Evolutionary conservation across 64 coral and sea anemone genomes (phyloP).

Genomic region (Porites lutea): DNA sequence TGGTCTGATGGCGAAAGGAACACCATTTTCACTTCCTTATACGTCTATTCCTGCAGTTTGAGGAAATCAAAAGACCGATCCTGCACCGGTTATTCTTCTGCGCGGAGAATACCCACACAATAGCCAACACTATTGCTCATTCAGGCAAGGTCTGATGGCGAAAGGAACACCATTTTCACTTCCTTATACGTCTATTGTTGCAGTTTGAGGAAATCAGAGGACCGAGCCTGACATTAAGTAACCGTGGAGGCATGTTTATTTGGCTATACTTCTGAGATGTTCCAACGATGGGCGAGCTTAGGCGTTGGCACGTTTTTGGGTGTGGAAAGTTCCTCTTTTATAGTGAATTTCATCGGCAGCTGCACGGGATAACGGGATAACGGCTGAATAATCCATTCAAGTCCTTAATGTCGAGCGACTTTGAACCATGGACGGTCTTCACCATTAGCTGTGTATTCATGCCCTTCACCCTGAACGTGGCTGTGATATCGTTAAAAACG

Average conservation of each 20-base stretch:
- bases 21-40: conserved; percentile 32
- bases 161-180: conserved; percentile 46
- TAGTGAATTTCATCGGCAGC: conserved; percentile 17
- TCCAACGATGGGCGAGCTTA: conserved; percentile 1
- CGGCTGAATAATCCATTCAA: conserved; percentile 8
- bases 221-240: conserved; percentile 33
- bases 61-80: too few relatives aligned
- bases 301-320: conserved; percentile 12
- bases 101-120: too few relatives aligned
- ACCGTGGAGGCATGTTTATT: conserved; percentile 27
- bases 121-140: conserved; percentile 10
- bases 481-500: conserved; percentile 21
- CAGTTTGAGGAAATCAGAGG: conserved; percentile 51
- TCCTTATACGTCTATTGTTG: conserved; percentile 18
- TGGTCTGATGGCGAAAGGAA: conserved; percentile 13
- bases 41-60: too few relatives aligned
- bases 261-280: not conserved
- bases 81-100: too few relatives aligned
- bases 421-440: conserved; percentile 42
- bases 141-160: conserved; percentile 1
- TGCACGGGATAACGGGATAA: not conserved
- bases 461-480: conserved; percentile 27
- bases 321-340: conserved; percentile 26
- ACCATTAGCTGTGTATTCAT: conserved; percentile 26
- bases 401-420: conserved; percentile 10